These are phyloP conservation scores for Columba guinea DNA, from an alignment of 2,797 vertebrate genomes.

Conservation along the genomic window DNA sequence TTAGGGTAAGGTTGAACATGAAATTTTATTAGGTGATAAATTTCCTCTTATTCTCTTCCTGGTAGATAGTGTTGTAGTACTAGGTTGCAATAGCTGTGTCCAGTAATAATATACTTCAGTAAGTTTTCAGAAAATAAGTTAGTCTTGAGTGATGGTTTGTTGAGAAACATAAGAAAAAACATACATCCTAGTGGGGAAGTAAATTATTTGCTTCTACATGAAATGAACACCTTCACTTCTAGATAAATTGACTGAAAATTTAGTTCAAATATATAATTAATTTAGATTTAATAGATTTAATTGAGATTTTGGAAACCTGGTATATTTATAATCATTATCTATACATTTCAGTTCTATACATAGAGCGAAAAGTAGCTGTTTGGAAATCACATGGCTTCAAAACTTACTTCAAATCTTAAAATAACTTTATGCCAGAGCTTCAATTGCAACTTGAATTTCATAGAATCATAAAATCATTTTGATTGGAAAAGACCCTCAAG, in stretches of 20 bases:
- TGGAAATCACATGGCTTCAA: background rate
- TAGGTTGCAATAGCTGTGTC: background rate
- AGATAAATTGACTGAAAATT: background rate
- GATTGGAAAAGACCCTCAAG: no score
- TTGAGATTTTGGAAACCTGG: background rate
- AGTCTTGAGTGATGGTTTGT: background rate
- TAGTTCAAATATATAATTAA: background rate
- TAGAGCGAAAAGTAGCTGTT: background rate
- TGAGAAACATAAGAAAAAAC: background rate
- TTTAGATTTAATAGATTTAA: no score
- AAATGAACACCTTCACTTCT: background rate
- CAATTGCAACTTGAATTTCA: background rate
- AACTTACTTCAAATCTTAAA: background rate
- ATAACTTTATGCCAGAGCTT: background rate
- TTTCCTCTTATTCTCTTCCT: background rate
- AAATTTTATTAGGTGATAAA: background rate
- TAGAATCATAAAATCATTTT: no score
- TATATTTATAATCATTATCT: background rate
- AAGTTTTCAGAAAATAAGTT: background rate
- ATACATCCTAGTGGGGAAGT: background rate
- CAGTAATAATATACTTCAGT: background rate
- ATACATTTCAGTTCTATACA: background rate
- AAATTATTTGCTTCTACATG: background rate
- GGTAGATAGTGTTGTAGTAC: background rate
- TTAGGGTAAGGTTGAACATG: conserved; percentile 81